Base-by-base conservation (phyloP, 2,797 vertebrate genomes). In the Hylomyscus alleni region DNA sequence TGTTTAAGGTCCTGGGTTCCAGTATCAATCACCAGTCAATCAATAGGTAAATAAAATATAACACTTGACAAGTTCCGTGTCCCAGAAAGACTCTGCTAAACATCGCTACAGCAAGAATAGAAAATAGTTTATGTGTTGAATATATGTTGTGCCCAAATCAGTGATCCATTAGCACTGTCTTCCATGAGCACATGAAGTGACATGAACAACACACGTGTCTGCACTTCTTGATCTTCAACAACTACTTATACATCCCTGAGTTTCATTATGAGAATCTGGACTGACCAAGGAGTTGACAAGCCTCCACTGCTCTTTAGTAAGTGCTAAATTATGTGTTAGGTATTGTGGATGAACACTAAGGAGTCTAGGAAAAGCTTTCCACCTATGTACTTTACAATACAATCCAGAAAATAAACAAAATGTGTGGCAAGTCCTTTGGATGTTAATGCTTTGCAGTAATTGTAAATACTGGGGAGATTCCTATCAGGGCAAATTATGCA, bases 251-350 rank as follows among this genome's bases (percentile, higher is more conserved):
- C 29, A 60, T n/a, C 52, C 72, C 87, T 89, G 52, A 40, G 52
- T 90, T 89, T 96, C 87, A 60, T 69, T 17, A 44, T 34, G 52
- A 84, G 52, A 94, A 86, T 47, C 34, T 31, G 77, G 62, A 60
- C 37, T 82, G 14, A 82, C 34, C 47, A 56, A 65, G 84, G 54
- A 60, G 73, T 9, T 29, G 72, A 67, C 31, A 90, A 62, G 26
- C 44, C 85, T 89, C 80, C 69, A 44, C 50, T 90, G 62, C 91
- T 20, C 56, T 58, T 93, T 37, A 80, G 56, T 89, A 84, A 93
- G 62, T 73, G 37, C 26, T 81, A 92, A 93, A 31, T n/a, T 31
- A 22, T 78, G 0, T 62, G 13, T 69, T 89, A 76, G 52, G 10
- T 15, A 40, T 52, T 58, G 3, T 86, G 44, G 17, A 69, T 50